Percentiles rank a stretch among this genome's conserved stretches.
phyloP scores from a whole-genome alignment of 2,888 invertebrate genomes.

The Nomada hirtipes region DNA sequence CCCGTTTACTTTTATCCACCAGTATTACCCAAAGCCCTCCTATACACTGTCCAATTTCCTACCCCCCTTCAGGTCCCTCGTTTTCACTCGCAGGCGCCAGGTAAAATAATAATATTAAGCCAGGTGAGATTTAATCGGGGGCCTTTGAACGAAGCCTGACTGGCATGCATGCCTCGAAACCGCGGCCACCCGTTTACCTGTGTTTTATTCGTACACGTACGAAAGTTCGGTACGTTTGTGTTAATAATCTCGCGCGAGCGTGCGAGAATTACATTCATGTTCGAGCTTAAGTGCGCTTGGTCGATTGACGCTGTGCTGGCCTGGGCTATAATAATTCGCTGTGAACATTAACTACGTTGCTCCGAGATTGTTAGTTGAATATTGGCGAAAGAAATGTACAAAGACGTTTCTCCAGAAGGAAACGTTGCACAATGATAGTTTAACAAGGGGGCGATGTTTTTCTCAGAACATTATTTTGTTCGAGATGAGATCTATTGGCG shows the following conservation, averaged over 20 bases:
- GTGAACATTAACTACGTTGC: neutral
- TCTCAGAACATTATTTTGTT: too few species aligned
- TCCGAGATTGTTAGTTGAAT: neutral
- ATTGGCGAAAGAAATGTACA: neutral
- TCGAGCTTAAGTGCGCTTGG: slow-evolving; percentile 75
- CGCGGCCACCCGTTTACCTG: slow-evolving; percentile 40
- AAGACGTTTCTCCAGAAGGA: too few species aligned
- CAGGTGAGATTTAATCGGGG: slow-evolving; percentile 78
- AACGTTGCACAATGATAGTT: too few species aligned
- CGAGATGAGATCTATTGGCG: too few species aligned
- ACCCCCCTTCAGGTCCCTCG: slow-evolving; percentile 12
- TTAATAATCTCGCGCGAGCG: neutral
- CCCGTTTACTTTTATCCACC: slow-evolving; percentile 27
- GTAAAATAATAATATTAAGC: slow-evolving; percentile 81
- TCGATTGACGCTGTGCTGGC: slow-evolving; percentile 51
- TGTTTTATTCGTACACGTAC: slow-evolving; percentile 8
- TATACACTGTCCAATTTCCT: slow-evolving; percentile 30
- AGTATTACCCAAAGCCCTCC: slow-evolving; percentile 15
- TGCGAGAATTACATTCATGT: slow-evolving; percentile 48
- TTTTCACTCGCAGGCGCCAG: slow-evolving; percentile 61
- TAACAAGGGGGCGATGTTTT: neutral
- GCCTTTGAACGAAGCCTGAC: slow-evolving; percentile 77
- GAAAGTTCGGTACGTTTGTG: neutral
- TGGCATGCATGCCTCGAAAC: slow-evolving; percentile 74
- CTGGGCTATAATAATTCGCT: slow-evolving; percentile 13